phyloP scores from a whole-genome alignment of 2,888 invertebrate species.

The Malachius bipustulatus region DNA sequence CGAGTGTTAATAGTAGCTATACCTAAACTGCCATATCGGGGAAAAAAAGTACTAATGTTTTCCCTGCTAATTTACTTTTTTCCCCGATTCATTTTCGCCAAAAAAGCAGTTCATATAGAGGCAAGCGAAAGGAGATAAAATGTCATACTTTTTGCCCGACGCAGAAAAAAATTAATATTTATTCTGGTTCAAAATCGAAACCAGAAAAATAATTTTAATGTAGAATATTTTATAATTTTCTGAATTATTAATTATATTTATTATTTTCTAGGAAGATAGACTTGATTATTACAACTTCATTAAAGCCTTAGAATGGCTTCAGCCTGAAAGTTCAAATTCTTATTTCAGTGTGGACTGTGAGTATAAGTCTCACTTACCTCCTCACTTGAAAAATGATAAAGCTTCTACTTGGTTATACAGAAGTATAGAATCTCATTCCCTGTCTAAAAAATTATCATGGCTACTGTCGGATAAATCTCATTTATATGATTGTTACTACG shows the following conservation, averaged over 20 bases:
- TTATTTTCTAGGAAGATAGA: neutral
- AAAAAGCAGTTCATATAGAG: no score
- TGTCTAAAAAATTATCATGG: conserved; percentile 49
- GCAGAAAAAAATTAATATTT: no score
- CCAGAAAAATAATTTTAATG: no score
- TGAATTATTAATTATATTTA: neutral
- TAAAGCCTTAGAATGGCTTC: conserved; percentile 48
- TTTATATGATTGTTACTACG: conserved; percentile 44
- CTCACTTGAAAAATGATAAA: conserved; percentile 39
- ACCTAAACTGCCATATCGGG: no score
- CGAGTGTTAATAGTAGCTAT: no score
- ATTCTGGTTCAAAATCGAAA: no score
- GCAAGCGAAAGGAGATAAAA: no score
- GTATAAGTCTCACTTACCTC: conserved; percentile 35
- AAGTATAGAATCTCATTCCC: conserved; percentile 44
- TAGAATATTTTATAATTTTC: no score
- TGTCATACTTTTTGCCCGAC: no score
- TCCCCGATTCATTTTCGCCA: no score
- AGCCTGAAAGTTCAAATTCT: conserved; percentile 43
- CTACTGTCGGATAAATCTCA: conserved; percentile 50
- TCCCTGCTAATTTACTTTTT: no score
- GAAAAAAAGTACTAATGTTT: no score
- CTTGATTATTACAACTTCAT: conserved; percentile 44
- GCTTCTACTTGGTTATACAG: conserved; percentile 42
- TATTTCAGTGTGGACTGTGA: conserved; percentile 36